Conservation (phyloP, 1,140 invertebrate species). For the Drosophila bifasciata region DNA sequence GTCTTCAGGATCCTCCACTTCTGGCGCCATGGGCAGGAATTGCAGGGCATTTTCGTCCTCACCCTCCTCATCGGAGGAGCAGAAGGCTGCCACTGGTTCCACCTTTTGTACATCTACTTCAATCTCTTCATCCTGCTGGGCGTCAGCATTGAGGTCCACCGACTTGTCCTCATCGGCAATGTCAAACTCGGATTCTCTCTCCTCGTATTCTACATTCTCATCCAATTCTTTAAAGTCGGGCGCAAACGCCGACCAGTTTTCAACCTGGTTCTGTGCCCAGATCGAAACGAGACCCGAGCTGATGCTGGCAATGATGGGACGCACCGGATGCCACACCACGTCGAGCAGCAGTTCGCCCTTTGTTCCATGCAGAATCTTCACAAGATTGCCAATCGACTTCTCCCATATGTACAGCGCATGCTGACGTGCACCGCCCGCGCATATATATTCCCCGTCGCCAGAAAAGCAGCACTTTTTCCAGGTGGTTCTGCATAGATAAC, state of each 20-base stretch:
- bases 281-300: conserved; percentile 98
- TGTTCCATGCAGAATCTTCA: conserved; percentile 99
- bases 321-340: conserved; percentile 97
- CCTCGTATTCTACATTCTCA: conserved; percentile 99
- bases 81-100: conserved; percentile 96
- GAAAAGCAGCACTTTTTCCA: conserved; percentile 99
- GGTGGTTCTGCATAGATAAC: conserved; percentile 90
- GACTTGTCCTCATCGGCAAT: conserved; percentile 98
- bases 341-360: conserved; percentile 98
- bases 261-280: conserved; percentile 99
- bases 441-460: conserved; percentile 99
- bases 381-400: conserved; percentile 98
- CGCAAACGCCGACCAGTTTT: conserved; percentile 99
- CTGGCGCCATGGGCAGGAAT: conserved; percentile 97
- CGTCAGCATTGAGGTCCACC: conserved; percentile 91
- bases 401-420: conserved; percentile 99
- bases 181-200: conserved; percentile 99
- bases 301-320: conserved; percentile 96
- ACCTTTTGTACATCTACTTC: conserved; percentile 95
- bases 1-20: conserved; percentile 95
- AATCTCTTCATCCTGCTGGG: conserved; percentile 93
- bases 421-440: conserved; percentile 97
- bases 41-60: conserved; percentile 94
- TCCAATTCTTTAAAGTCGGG: conserved; percentile 99
- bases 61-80: conserved; percentile 96